Evolutionary conservation across 1,140 invertebrate genomes (phyloP), one percentile per base, ranked within the genome.

Genomic region (Psix sp.): DNA sequence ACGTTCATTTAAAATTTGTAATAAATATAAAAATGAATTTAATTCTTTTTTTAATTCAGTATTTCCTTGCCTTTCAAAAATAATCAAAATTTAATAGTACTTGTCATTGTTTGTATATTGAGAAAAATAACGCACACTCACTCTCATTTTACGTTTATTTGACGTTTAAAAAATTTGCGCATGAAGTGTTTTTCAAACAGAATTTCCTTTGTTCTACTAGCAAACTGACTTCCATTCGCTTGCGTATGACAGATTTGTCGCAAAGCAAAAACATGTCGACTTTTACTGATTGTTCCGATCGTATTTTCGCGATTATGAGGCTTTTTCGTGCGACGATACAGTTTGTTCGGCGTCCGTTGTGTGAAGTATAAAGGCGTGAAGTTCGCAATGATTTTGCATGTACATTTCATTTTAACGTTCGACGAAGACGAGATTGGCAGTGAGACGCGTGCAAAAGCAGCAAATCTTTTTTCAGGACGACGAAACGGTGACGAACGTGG

Each of bases 401-500:
- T 66, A 66, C 46, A 46, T 63, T 65, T 65, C 65, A 59, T 65
- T 75, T 60, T 68, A 43, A 15, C 39, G 36, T 57, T 57, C 40
- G 60, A 42, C 39, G 39, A 63, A 40, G 26, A 42, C 46, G 46
- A 70, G 42, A 68, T 65, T 60, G 52, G 65, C 48, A 59, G 10
- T 5, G 45, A 56, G 45, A 45, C 49, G 45, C 29, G 49, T 26
- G 24, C 24, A 40, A 46, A 63, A 60, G 35, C 56, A 40, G 73
- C 48, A 71, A 76, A 77, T 73, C 65, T 56, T 74, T 68, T 73
- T 45, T 49, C 36, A 13, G 36, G 48, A 65, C 65, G 43, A 26
- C 35, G 43, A 70, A 68, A 66, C 67, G 51, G 67, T 56, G 60
- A 71, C 56, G 57, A 72, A 51, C 51, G 38, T 3, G 18, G 26